A percentile compares a stretch with the other conserved stretches of the same genome.
Conservation (phyloP, 1,140 invertebrate genomes). For the Lucilia sericata region DNA sequence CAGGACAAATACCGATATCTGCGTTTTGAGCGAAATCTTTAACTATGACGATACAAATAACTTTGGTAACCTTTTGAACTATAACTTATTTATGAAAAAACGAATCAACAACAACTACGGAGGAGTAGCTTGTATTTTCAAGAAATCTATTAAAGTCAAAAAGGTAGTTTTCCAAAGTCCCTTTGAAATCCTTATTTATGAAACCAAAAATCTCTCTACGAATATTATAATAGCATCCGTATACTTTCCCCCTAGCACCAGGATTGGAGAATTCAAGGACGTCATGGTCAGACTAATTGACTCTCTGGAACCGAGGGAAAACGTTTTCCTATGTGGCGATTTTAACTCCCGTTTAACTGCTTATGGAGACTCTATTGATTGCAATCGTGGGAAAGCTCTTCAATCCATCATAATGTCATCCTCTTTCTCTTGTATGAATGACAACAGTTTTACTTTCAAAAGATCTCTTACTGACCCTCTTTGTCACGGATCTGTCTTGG, state of each 20-base stretch:
- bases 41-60: neutral
- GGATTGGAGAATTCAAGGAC: too few relatives aligned
- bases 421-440: neutral
- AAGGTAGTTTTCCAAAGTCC: neutral
- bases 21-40: neutral
- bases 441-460: neutral
- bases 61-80: neutral
- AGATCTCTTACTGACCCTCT: neutral
- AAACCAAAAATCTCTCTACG: neutral
- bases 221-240: neutral
- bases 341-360: slow-evolving; percentile 9
- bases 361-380: neutral
- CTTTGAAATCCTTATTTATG: neutral
- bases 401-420: neutral
- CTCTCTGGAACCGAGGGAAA: neutral
- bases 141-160: neutral
- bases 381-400: neutral
- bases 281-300: neutral
- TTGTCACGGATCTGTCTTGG: too few relatives aligned
- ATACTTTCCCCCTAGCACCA: too few relatives aligned
- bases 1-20: neutral
- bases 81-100: neutral
- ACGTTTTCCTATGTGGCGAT: slow-evolving; percentile 27
- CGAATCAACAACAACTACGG: neutral
- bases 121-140: neutral